Evolutionary conservation across 2,113 vertebrate species (phyloP).

Genomic region (Vidua macroura): DNA sequence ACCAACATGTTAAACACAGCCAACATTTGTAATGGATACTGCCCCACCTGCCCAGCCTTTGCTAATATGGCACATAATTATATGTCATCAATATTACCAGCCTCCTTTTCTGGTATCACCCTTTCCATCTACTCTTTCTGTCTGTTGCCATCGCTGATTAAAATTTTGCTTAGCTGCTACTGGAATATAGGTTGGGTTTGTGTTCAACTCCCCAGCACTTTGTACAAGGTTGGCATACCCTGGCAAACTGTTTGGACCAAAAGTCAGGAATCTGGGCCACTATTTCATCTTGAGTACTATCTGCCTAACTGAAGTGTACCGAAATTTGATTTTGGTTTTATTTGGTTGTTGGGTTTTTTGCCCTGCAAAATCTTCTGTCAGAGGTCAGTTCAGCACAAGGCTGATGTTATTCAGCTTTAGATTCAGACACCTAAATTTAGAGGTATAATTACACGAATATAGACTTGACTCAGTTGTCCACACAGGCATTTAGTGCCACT

Average conservation of each 20-base stretch:
- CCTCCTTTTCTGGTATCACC: constrained; percentile 18
- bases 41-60: constrained; percentile 41
- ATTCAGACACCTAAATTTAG: background rate
- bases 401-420: background rate
- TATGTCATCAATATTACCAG: constrained; percentile 24
- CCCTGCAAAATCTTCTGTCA: background rate
- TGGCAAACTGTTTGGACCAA: background rate
- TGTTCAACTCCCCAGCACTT: background rate
- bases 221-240: background rate
- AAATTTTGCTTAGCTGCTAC: background rate
- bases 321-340: background rate
- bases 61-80: constrained; percentile 51
- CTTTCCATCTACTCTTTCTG: constrained; percentile 22
- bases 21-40: constrained; percentile 50
- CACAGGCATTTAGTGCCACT: background rate
- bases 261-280: background rate
- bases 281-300: background rate
- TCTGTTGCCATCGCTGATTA: background rate
- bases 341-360: rapidly evolving
- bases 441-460: background rate
- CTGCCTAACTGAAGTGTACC: background rate
- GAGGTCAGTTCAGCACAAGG: background rate
- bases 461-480: background rate
- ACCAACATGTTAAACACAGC: constrained; percentile 32
- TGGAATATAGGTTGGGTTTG: constrained; percentile 29